Base-by-base conservation (phyloP, 2,888 invertebrate species). In the Neria commutata region DNA sequence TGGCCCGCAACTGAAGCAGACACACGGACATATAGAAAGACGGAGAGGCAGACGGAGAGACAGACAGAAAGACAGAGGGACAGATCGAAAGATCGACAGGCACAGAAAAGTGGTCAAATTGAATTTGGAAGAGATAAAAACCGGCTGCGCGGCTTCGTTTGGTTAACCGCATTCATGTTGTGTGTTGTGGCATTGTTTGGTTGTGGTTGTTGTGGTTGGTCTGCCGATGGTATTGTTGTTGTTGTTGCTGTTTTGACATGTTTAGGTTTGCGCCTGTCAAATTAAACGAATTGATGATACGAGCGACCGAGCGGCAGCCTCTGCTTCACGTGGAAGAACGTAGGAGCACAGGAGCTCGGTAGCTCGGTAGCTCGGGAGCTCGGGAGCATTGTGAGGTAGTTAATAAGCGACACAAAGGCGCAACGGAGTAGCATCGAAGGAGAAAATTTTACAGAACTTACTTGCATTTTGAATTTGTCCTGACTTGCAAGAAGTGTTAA, bases 231-330 rank as follows among this genome's bases (percentile, higher is more conserved):
- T n/a, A 74, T 76, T 77, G 24, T n/a, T 26, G 33, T 29, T 50
- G 17, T 33, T 16, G 33, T 68, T 72, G 73, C 68, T 71, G 81
- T 81, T 81, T 81, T 81, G 81, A 81, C 81, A 81, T 81, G 81
- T 81, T 81, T 81, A 80, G 81, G 81, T 81, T 77, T 81, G 81
- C 79, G 81, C 80, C 78, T 81, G 81, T 81, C 81, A 81, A 81
- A 81, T 81, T 81, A 81, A 81, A 80, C 79, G 81, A 81, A 81
- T 81, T 81, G 81, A 81, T 81, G 81, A 81, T 81, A 81, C 81
- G 79, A 81, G n/a, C n/a, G n/a, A n/a, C n/a, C n/a, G n/a, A n/a
- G n/a, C n/a, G n/a, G n/a, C n/a, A n/a, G n/a, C n/a, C n/a, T n/a
- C n/a, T n/a, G n/a, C n/a, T n/a, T n/a, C n/a, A n/a, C n/a, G n/a